A percentile compares a stretch with the other conserved stretches of the same genome.
Evolutionary conservation across 1,140 invertebrate species (phyloP).

Genomic region (Neodiprion lecontei): DNA sequence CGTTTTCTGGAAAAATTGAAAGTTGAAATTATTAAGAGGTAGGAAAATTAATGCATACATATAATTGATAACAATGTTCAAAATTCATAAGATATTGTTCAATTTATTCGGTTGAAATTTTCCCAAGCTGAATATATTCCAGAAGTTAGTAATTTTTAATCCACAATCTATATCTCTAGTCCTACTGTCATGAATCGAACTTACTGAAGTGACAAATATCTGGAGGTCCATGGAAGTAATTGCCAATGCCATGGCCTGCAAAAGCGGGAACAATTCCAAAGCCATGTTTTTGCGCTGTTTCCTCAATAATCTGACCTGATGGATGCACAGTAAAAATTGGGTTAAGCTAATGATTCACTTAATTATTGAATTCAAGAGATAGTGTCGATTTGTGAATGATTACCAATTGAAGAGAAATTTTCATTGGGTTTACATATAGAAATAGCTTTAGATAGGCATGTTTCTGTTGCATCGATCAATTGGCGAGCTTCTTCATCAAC

Average conservation of each 20-base stretch:
- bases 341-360: background rate
- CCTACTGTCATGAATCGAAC: constrained; percentile 21
- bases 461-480: constrained; percentile 74
- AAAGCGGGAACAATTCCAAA: constrained; percentile 80
- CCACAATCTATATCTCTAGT: no score
- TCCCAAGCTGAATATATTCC: no score
- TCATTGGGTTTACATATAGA: constrained; percentile 78
- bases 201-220: constrained; percentile 83
- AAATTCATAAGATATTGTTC: no score
- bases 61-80: no score
- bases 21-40: background rate
- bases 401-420: constrained; percentile 79
- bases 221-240: constrained; percentile 91
- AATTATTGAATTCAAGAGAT: background rate
- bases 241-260: constrained; percentile 92
- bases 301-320: constrained; percentile 67
- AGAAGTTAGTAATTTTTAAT: no score
- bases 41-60: no score
- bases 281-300: constrained; percentile 68
- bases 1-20: constrained; percentile 66
- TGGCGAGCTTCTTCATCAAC: constrained; percentile 76
- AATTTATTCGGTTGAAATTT: no score
- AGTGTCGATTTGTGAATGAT: constrained; percentile 23
- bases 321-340: background rate
- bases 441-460: constrained; percentile 79